Base-by-base conservation (phyloP, 37 sponge, comb jelly and placozoan genomes). In the Diacarnus erythraeanus region DNA sequence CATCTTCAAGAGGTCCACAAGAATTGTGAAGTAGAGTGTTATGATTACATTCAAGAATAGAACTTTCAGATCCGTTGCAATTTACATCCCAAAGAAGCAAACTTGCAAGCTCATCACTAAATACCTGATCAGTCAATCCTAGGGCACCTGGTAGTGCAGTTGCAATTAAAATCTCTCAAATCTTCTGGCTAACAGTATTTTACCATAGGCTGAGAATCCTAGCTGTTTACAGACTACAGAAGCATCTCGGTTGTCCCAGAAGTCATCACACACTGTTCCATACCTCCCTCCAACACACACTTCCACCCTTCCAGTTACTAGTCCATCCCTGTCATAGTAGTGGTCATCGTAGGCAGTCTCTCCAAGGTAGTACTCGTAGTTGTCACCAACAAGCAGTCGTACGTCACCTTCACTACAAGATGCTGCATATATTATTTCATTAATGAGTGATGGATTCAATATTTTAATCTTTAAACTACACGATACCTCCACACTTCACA, bases 161-260 rank as follows among this genome's bases (percentile, higher is more conserved):
- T 15, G 12, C 51, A 47, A 15, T 47, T 12, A 47, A 47, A 15
- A 12, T 15, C 12, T 15, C 12, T 47, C 51, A 47, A 15, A 47
- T 12, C 51, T 15, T 47, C 51, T 12, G 12, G 6, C 12, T 12
- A 47, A 47, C 12, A 12, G 12, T 5, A 65, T 34, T 66, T 22
- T 37, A 83, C 84, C 84, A 69, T 83, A 83, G 25, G 77, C 43
- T 35, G 84, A 83, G 57, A 83, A 83, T 64, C 77, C 77, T 5
- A 83, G 67, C 59, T 83, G 84, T n/a, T 56, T 47, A 59, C 84
- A 83, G 33, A 75, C 77, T 1, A 83, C 77, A 69, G 84, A 76
- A 43, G 84, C 84, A 76, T 76, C 77, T 33, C 39, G 38, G 36
- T 83, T 44, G 59, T 58, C 69, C 84, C 84, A 83, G 36, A 22